A percentile compares a stretch with the other conserved stretches of the same genome.
Conservation (phyloP, 2,797 vertebrate species). For the Naso thynnoides region DNA sequence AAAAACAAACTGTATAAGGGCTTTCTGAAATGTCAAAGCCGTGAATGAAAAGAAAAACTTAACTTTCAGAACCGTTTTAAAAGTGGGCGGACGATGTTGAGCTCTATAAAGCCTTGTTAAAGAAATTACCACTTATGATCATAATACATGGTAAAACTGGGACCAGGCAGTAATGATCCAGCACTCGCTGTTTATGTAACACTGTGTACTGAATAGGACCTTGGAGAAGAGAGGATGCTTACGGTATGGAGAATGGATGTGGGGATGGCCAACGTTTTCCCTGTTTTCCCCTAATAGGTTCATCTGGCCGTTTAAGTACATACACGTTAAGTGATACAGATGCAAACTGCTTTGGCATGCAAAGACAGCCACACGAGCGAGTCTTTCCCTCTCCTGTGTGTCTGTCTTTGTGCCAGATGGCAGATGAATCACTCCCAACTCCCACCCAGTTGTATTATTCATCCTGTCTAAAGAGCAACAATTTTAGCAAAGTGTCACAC, state of each 20-base stretch:
- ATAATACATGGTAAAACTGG: background rate
- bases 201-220: background rate
- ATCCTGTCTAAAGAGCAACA: slow-evolving; percentile 88
- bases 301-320: slow-evolving; percentile 11
- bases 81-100: too few relatives aligned
- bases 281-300: background rate
- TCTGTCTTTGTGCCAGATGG: slow-evolving; percentile 86
- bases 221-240: background rate
- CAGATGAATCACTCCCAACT: slow-evolving; percentile 90
- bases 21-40: too few relatives aligned
- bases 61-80: too few relatives aligned
- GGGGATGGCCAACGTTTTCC: background rate
- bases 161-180: background rate
- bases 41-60: too few relatives aligned
- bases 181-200: background rate
- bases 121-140: background rate
- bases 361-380: slow-evolving; percentile 28
- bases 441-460: slow-evolving; percentile 90
- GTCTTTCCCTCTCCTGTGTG: slow-evolving; percentile 60
- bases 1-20: too few relatives aligned
- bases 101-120: too few relatives aligned
- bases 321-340: slow-evolving; percentile 9
- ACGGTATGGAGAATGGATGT: background rate
- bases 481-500: slow-evolving; percentile 78
- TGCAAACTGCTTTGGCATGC: slow-evolving; percentile 36